Percentiles rank a stretch among this genome's conserved stretches.
Conservation (phyloP, 1,140 invertebrate genomes). For the Lepeophtheirus salmonis region DNA sequence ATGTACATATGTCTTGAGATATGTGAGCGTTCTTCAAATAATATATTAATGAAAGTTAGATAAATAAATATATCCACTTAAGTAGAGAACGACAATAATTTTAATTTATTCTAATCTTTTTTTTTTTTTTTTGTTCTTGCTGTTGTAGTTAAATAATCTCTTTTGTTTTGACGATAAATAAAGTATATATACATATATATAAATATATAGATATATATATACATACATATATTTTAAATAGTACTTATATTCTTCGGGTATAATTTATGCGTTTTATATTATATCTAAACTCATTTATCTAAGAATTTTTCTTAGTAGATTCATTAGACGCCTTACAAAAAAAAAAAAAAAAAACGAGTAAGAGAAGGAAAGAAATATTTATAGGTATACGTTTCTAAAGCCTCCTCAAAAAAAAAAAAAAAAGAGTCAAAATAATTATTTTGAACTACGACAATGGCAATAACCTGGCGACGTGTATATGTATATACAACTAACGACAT, state of each 20-base stretch:
- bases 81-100: neutral
- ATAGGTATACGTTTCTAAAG: neutral
- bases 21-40: too few species aligned
- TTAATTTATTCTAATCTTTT: neutral
- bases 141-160: too few species aligned
- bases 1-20: too few species aligned
- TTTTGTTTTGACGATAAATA: neutral
- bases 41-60: too few species aligned
- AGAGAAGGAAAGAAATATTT: neutral
- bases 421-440: too few species aligned
- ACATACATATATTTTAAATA: neutral
- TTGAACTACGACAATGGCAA: too few species aligned
- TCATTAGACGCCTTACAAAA: neutral
- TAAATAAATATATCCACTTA: neutral
- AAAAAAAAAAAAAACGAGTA: neutral
- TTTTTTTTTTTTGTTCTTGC: too few species aligned
- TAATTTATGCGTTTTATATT: neutral
- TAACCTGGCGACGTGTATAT: too few species aligned
- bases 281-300: neutral
- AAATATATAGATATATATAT: neutral
- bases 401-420: too few species aligned
- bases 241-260: neutral
- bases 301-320: neutral
- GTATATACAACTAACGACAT: too few species aligned
- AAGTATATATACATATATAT: constrained; percentile 1